Percentiles rank a stretch among this genome's conserved stretches.
Evolutionary conservation across 1,140 invertebrate genomes (phyloP).

Genomic region (Panagrolaimus sp.): DNA sequence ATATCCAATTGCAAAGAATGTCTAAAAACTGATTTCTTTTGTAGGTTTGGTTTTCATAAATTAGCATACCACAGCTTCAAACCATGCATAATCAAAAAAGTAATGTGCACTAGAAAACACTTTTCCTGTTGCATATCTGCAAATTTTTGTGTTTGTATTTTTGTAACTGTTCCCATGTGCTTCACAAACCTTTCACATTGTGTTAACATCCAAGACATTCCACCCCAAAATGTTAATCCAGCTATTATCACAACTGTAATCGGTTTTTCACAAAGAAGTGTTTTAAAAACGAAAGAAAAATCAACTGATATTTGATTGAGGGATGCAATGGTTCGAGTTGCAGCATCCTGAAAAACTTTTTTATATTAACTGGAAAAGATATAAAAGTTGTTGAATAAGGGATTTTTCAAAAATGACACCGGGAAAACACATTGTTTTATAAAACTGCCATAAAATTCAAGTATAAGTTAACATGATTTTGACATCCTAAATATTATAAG

Average conservation of each 20-base stretch:
- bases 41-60: not conserved
- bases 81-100: conserved; percentile 49
- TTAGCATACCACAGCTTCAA: conserved; percentile 47
- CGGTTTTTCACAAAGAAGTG: conserved; percentile 97
- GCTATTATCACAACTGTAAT: conserved; percentile 93
- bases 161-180: not conserved
- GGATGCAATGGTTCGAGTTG: conserved; percentile 72
- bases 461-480: too few species aligned
- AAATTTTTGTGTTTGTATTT: not conserved
- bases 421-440: too few species aligned
- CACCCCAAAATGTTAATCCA: conserved; percentile 86
- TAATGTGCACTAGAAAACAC: conserved; percentile 36
- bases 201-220: conserved; percentile 91
- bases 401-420: too few species aligned
- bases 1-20: conserved; percentile 65
- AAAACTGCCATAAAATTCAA: too few species aligned
- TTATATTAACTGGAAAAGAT: not conserved
- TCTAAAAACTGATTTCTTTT: conserved; percentile 42
- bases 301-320: conserved; percentile 99
- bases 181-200: conserved; percentile 99
- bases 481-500: too few species aligned
- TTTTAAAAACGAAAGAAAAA: conserved; percentile 96
- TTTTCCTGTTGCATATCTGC: conserved; percentile 31
- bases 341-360: conserved; percentile 71
- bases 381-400: too few species aligned